Percentiles rank a stretch among this genome's conserved stretches.
These are phyloP conservation scores for Sebastolobus alascanus DNA, from an alignment of 2,797 vertebrate genomes.

Conservation along the genomic window DNA sequence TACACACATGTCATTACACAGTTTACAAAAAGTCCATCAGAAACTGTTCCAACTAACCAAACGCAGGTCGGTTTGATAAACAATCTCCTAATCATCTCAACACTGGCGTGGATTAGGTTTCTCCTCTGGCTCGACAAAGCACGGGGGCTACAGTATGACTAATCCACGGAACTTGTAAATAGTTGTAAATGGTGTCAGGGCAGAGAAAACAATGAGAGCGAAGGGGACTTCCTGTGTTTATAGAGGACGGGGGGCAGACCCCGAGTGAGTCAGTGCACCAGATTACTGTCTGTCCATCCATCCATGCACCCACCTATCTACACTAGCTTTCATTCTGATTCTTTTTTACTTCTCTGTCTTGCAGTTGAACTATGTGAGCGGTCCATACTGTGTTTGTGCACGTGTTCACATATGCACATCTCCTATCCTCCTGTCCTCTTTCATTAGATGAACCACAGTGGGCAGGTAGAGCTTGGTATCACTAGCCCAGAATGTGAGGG, in stretches of 20 bases:
- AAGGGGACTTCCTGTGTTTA: constrained; percentile 89
- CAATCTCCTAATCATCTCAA: constrained; percentile 80
- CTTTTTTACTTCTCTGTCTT: not conserved
- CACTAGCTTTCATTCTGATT: constrained; percentile 23
- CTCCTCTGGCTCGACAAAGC: constrained; percentile 79
- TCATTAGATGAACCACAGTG: constrained; percentile 82
- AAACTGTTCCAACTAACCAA: constrained; percentile 75
- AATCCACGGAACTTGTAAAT: constrained; percentile 87
- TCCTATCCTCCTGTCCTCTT: constrained; percentile 59
- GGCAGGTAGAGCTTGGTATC: constrained; percentile 83
- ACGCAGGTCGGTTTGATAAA: constrained; percentile 77
- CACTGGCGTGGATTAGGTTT: constrained; percentile 80
- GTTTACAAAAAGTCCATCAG: constrained; percentile 76
- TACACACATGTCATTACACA: constrained; percentile 70
- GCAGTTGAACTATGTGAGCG: not conserved
- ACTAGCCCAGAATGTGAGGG: constrained; percentile 80
- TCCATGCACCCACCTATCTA: constrained; percentile 41
- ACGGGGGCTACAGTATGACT: constrained; percentile 83
- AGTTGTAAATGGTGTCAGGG: constrained; percentile 83
- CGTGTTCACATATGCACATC: not conserved
- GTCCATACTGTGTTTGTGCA: not conserved
- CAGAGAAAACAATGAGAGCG: constrained; percentile 86
- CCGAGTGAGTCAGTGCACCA: constrained; percentile 80
- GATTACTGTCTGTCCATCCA: constrained; percentile 68
- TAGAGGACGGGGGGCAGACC: constrained; percentile 80